Evolutionary conservation across 2,797 vertebrate genomes (phyloP), one percentile per base, ranked within the genome.

Genomic region (Acrossocheilus wenchowensis): DNA sequence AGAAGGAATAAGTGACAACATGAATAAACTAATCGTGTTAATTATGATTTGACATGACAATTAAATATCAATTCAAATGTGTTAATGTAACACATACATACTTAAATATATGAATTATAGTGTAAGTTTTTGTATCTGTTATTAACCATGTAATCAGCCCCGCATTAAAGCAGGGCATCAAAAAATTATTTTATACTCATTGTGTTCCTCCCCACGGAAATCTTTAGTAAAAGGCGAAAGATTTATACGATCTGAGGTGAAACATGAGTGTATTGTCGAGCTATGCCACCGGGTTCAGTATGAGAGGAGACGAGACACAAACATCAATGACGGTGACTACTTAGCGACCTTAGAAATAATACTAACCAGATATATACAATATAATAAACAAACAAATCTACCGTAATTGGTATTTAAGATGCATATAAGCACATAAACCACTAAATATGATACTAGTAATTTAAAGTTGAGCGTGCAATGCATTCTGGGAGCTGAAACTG

Each of bases 181-280:
- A 68, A 79, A 66, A 68, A 23, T 81, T 50, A 34, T 0, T 0
- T 34, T 8, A 50, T 68, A 81, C 88, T 87, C 82, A 84, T 84
- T 72, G 8, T 87, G 68, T 71, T 84, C 52, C 78, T 69, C 84
- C 72, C 84, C 83, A 82, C 77, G 84, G 78, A 88, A 89, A 88
- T 89, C 82, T 87, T 89, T 89, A 89, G 78, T 89, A 89, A 88
- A 88, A 89, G 84, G 87, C 84, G 84, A 88, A 88, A 89, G 89
- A 89, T 88, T 84, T 87, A 83, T 86, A 57, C 81, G 86, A 87
- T 57, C 6, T 86, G 81, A 87, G 84, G 80, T 54, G 79, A 87
- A 60, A 78, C 77, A 84, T 81, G 84, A 86, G 84, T 82, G 72
- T 71, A 79, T 1, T 8, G 1, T 2, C 2, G 3, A 1, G 1